phyloP scores from a whole-genome alignment of 2,888 invertebrate species.

The Scrobipalpa atriplicella region DNA sequence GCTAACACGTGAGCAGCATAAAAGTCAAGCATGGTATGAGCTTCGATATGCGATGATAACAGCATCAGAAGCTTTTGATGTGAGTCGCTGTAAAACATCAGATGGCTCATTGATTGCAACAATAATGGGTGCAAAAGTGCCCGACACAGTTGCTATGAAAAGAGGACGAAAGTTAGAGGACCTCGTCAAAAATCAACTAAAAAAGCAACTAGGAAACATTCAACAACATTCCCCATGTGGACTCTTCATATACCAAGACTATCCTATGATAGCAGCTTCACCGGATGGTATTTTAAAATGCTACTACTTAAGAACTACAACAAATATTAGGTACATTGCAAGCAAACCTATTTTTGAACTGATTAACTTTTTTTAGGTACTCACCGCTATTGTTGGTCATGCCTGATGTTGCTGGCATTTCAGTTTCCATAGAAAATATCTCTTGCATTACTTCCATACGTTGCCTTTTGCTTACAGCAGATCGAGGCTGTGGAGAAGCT shows the following conservation, averaged over 20 bases:
- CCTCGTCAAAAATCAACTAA: constrained; percentile 20
- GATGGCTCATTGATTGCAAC: constrained; percentile 24
- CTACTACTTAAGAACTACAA: too few relatives aligned
- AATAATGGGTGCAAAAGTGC: constrained; percentile 29
- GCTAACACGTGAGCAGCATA: constrained; percentile 33
- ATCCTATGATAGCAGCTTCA: constrained; percentile 44
- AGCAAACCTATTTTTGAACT: too few relatives aligned
- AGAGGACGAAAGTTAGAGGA: constrained; percentile 30
- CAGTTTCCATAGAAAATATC: too few relatives aligned
- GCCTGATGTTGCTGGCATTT: too few relatives aligned
- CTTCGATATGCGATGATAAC: constrained; percentile 42
- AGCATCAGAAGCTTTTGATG: constrained; percentile 36
- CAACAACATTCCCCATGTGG: too few relatives aligned
- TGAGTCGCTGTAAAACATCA: constrained; percentile 25
- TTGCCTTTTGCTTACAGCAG: too few relatives aligned
- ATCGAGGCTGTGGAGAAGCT: too few relatives aligned
- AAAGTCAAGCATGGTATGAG: constrained; percentile 41
- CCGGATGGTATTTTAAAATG: constrained; percentile 40
- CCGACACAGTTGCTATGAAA: constrained; percentile 30
- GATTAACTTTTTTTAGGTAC: too few relatives aligned
- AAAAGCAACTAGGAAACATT: constrained; percentile 17
- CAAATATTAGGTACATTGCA: too few relatives aligned
- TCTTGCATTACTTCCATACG: too few relatives aligned
- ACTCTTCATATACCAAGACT: constrained; percentile 33
- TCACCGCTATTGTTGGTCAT: too few relatives aligned